Evolutionary conservation across 2,888 invertebrate species (phyloP).

Genomic region (Caenorhabditis angaria): DNA sequence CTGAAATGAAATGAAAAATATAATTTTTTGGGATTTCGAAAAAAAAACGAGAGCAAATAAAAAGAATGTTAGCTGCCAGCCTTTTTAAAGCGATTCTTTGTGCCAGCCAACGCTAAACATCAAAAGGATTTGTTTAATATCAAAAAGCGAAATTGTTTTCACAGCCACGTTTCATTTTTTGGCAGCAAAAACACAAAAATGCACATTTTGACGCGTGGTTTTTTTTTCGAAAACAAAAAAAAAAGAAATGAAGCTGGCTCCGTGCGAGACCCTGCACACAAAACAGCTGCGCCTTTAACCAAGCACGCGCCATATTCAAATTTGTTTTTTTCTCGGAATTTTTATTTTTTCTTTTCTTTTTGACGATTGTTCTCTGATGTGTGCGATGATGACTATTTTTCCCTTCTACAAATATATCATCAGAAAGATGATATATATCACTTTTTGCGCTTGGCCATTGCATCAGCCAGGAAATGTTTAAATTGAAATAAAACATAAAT

Average conservation of each 20-base stretch:
- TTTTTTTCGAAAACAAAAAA: background rate
- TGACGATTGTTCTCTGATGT: background rate
- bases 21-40: too few relatives aligned
- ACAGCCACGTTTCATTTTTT: background rate
- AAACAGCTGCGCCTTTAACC: background rate
- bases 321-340: background rate
- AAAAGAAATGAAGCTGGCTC: background rate
- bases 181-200: background rate
- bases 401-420: background rate
- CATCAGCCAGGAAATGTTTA: background rate
- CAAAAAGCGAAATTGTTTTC: background rate
- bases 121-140: slow-evolving; percentile 1
- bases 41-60: background rate
- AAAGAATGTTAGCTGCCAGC: background rate
- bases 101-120: background rate
- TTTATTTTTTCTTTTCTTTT: background rate
- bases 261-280: background rate
- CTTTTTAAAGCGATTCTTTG: background rate
- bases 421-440: background rate
- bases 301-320: background rate
- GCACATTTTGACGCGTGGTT: too few relatives aligned
- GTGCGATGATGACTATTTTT: background rate
- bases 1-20: too few relatives aligned
- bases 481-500: background rate
- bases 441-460: background rate